Evolutionary conservation across 2,888 invertebrate genomes (phyloP), one percentile per base, ranked within the genome.

Genomic region (Encarsia formosa): DNA sequence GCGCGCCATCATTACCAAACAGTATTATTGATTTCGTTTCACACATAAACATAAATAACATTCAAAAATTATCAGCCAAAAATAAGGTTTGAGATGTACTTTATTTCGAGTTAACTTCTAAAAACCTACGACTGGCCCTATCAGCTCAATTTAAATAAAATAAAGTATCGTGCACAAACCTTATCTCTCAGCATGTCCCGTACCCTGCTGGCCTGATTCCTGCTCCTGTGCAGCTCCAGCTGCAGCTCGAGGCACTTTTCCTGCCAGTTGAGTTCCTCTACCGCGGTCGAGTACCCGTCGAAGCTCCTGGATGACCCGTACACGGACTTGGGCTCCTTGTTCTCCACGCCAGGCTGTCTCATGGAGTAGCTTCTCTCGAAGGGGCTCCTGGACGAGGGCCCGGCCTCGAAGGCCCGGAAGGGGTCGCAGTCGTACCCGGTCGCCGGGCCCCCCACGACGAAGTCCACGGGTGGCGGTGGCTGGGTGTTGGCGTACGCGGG

Each of bases 131-230:
- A n/a, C n/a, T n/a, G n/a, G n/a, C n/a, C n/a, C n/a, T n/a, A n/a
- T n/a, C n/a, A n/a, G n/a, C n/a, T n/a, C n/a, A n/a, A n/a, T n/a
- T n/a, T n/a, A n/a, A n/a, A n/a, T n/a, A n/a, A n/a, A n/a, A n/a
- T n/a, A n/a, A n/a, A n/a, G n/a, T n/a, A n/a, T n/a, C n/a, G 32
- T 5, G 9, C 2, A 65, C 81, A 76, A 70, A 93, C 93, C 90
- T 93, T 93, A 78, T 91, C 91, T 70, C 91, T 79, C 54, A 94
- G 83, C 84, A 91, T 87, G 68, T 91, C 89, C 42, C 91, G 81
- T 47, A 92, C 90, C 66, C 89, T 83, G 55, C 88, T 87, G 2
- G 92, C 91, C 76, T 93, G 92, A 64, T 87, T 85, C 65, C 90
- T 82, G 69, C 89, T 91, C 59, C 91, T 79, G 69, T 91, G 91